Conservation (phyloP, 2,888 invertebrate species). For the Lypha dubia region DNA sequence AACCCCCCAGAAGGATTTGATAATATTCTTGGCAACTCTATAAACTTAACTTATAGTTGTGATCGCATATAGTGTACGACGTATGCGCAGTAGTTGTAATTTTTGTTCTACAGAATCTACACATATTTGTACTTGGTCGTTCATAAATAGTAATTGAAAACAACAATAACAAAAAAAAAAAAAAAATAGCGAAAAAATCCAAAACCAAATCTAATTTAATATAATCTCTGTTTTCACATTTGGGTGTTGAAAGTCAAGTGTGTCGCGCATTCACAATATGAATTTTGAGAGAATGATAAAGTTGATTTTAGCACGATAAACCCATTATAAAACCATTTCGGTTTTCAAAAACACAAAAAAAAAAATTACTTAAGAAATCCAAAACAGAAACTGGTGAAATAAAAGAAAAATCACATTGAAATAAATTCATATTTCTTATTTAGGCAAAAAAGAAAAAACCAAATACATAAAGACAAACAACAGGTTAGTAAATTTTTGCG, state of each 20-base stretch:
- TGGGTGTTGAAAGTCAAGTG: conserved; percentile 70
- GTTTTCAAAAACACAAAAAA: too few species aligned
- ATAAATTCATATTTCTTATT: conserved; percentile 68
- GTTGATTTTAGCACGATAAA: conserved; percentile 81
- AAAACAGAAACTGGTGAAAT: conserved; percentile 19
- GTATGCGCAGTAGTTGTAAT: not conserved
- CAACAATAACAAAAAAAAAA: not conserved
- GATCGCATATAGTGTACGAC: not conserved
- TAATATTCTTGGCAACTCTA: conserved; percentile 49
- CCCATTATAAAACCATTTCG: conserved; percentile 80
- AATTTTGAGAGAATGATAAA: conserved; percentile 76
- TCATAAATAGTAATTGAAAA: conserved; percentile 45
- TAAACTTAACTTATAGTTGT: not conserved
- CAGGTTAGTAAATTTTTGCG: conserved; percentile 33
- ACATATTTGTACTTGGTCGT: conserved; percentile 43
- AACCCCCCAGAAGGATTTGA: too few species aligned
- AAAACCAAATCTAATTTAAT: conserved; percentile 59
- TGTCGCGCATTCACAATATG: conserved; percentile 67
- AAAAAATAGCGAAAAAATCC: not conserved
- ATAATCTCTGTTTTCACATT: conserved; percentile 63
- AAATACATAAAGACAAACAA: conserved; percentile 25
- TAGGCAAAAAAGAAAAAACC: not conserved
- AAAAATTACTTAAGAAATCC: conserved; percentile 9
- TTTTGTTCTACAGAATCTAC: conserved; percentile 31
- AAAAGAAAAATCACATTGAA: conserved; percentile 39